Conservation (phyloP, 2,888 invertebrate species). For the Parelbella ahira region DNA sequence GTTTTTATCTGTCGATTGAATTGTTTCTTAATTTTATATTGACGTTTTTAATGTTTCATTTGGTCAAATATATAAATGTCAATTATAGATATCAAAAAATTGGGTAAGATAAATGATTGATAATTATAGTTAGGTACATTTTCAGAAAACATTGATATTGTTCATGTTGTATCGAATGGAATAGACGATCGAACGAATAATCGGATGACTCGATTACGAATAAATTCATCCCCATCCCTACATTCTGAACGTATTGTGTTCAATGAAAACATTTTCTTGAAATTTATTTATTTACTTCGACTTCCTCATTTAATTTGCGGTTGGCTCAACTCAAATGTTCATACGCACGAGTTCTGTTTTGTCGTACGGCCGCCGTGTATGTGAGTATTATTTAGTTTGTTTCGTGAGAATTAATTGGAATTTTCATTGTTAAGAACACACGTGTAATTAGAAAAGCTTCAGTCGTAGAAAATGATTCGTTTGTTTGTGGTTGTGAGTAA, state of each 20-base stretch:
- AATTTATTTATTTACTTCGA: slow-evolving; percentile 60
- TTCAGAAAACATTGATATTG: no score
- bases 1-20: no score
- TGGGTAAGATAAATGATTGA: no score
- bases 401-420: slow-evolving; percentile 64
- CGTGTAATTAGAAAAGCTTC: slow-evolving; percentile 62
- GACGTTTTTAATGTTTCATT: no score
- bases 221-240: slow-evolving; percentile 2
- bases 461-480: slow-evolving; percentile 49
- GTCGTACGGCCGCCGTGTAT: slow-evolving; percentile 40
- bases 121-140: no score
- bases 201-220: not conserved
- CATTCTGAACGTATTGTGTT: slow-evolving; percentile 15
- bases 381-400: slow-evolving; percentile 50
- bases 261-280: slow-evolving; percentile 42
- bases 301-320: slow-evolving; percentile 62
- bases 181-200: not conserved
- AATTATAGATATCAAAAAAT: no score
- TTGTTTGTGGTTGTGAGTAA: slow-evolving; percentile 38
- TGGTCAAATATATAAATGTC: no score
- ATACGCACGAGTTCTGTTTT: slow-evolving; percentile 45
- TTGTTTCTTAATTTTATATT: no score
- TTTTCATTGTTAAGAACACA: slow-evolving; percentile 63
- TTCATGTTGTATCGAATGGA: no score
- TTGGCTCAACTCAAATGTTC: slow-evolving; percentile 45